Conservation (phyloP, 2,797 vertebrate genomes). For the Clarias laeviceps region DNA sequence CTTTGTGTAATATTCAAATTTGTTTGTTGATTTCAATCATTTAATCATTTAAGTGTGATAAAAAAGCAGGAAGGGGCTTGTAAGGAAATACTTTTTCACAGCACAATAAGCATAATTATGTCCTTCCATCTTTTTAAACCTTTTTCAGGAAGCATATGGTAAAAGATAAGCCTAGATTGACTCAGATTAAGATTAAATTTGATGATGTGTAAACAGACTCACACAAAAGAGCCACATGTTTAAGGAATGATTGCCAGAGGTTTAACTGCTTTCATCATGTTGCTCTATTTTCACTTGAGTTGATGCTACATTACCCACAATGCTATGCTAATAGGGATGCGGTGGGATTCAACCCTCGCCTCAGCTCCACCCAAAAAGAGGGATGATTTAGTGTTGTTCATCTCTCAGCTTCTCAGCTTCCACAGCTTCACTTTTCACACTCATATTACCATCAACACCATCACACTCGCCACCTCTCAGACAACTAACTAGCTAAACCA, state of each 20-base stretch:
- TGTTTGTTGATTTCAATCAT: too few relatives aligned
- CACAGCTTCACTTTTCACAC: not conserved
- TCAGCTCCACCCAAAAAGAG: not conserved
- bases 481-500: not conserved
- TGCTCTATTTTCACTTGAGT: not conserved
- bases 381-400: not conserved
- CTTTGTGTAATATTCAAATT: too few relatives aligned
- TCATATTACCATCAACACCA: not conserved
- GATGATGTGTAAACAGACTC: not conserved
- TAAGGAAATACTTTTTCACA: too few relatives aligned
- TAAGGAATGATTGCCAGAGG: not conserved
- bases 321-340: not conserved
- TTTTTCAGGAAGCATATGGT: not conserved
- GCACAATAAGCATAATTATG: not conserved
- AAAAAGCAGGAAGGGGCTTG: too few relatives aligned
- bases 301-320: not conserved
- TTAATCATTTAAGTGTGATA: too few relatives aligned
- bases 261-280: not conserved
- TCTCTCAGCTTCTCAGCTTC: not conserved
- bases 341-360: not conserved
- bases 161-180: not conserved
- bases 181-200: not conserved
- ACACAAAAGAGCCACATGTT: not conserved
- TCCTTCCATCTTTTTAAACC: not conserved
- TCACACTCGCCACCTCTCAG: too few relatives aligned